Conservation (phyloP, 2,113 vertebrate genomes). For the Rhynchopsitta pachyrhyncha region DNA sequence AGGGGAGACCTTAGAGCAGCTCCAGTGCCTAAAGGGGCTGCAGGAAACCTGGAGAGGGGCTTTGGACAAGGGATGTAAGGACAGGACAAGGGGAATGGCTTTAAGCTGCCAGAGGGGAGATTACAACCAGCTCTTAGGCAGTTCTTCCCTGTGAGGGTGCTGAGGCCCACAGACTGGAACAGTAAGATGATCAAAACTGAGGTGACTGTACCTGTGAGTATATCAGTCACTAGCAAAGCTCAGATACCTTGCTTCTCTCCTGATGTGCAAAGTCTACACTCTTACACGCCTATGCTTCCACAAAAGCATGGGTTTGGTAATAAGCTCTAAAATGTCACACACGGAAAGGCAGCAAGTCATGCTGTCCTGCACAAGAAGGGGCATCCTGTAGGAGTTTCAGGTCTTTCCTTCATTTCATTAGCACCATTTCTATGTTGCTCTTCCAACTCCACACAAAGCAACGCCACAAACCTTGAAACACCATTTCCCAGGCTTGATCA, state of each 20-base stretch:
- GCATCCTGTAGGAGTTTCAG: not conserved
- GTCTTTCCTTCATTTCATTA: not conserved
- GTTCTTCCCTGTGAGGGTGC: not conserved
- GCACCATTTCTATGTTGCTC: not conserved
- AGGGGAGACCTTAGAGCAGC: no score
- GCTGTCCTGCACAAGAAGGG: no score
- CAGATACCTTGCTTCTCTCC: not conserved
- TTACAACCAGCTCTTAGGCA: not conserved
- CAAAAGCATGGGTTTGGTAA: not conserved
- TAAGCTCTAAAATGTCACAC: not conserved
- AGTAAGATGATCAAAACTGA: not conserved
- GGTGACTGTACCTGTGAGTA: accelerated
- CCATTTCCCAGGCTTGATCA: not conserved
- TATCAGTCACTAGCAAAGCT: not conserved
- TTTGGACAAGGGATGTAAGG: no score
- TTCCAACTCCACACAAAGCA: not conserved
- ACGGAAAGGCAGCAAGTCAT: accelerated
- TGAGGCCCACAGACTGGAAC: not conserved
- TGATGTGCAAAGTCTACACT: not conserved
- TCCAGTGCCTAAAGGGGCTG: no score
- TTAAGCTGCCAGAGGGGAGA: not conserved
- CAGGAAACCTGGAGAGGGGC: no score
- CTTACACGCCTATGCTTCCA: not conserved
- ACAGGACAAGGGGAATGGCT: not conserved
- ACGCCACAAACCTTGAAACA: not conserved